Evolutionary conservation across 2,113 vertebrate species (phyloP).

Genomic region (Arvicanthis niloticus): DNA sequence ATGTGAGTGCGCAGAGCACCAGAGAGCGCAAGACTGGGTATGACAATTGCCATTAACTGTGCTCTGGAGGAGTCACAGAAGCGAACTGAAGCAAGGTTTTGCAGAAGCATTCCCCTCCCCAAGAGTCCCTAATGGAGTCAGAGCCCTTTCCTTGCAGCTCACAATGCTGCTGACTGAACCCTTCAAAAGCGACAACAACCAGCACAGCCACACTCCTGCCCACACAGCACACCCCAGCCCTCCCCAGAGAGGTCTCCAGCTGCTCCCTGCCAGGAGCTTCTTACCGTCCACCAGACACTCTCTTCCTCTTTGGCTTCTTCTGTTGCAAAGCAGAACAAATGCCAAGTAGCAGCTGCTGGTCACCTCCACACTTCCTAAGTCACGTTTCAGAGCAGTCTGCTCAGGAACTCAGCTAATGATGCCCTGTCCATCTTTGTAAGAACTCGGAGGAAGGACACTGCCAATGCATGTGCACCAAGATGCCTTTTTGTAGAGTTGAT

Average conservation of each 20-base stretch:
- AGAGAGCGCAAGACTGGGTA: fast-evolving
- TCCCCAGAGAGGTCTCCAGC: not conserved
- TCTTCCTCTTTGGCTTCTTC: constrained; percentile 47
- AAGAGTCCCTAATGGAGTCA: not conserved
- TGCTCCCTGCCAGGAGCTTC: not conserved
- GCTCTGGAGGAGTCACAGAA: not conserved
- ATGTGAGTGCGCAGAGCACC: not conserved
- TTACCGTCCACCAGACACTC: constrained; percentile 41
- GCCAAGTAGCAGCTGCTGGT: constrained; percentile 3
- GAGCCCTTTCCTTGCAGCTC: not conserved
- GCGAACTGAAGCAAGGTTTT: not conserved
- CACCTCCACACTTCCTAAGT: constrained; percentile 34
- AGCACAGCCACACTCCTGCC: not conserved
- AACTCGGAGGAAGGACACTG: not conserved
- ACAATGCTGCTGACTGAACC: too few relatives aligned
- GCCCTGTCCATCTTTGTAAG: constrained; percentile 60
- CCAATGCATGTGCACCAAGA: not conserved
- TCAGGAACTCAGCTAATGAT: constrained; percentile 30
- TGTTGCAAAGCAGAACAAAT: constrained; percentile 55
- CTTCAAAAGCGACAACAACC: not conserved
- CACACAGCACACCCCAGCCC: not conserved
- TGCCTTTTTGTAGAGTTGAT: constrained; percentile 54
- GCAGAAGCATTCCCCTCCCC: not conserved
- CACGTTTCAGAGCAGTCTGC: not conserved
- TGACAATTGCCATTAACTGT: not conserved